Evolutionary conservation across 2,797 vertebrate species (phyloP).

Genomic region (Argyrosomus regius): DNA sequence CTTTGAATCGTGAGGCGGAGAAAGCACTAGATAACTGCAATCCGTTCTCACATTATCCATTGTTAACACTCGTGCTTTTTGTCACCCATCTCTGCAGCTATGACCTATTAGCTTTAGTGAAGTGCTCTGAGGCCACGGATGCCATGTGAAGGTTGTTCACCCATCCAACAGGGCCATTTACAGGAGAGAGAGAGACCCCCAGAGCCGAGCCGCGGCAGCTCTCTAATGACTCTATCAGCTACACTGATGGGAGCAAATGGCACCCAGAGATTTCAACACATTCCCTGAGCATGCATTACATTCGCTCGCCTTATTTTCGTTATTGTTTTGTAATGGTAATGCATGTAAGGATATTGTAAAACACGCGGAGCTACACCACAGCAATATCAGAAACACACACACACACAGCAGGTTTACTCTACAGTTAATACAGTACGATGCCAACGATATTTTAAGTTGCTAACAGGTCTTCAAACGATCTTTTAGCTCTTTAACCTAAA

Average conservation of each 20-base stretch:
- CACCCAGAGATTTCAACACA: constrained; percentile 89
- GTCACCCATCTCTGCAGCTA: constrained; percentile 70
- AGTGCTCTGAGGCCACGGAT: constrained; percentile 71
- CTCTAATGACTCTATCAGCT: constrained; percentile 90
- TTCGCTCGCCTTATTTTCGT: constrained; percentile 80
- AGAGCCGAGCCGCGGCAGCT: constrained; percentile 83
- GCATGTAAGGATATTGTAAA: constrained; percentile 53
- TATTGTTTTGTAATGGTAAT: constrained; percentile 67
- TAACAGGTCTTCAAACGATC: constrained; percentile 50
- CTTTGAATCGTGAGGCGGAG: constrained; percentile 43
- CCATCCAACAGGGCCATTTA: constrained; percentile 86
- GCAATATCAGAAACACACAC: constrained; percentile 9
- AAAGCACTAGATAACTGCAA: constrained; percentile 62
- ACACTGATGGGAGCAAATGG: constrained; percentile 92
- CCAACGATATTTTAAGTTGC: constrained; percentile 22
- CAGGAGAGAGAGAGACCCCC: constrained; percentile 79
- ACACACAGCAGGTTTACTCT: not conserved
- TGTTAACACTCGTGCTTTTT: constrained; percentile 72
- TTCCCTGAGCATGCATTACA: constrained; percentile 87
- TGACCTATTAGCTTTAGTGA: constrained; percentile 79
- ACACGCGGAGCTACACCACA: constrained; percentile 36
- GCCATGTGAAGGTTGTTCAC: constrained; percentile 78
- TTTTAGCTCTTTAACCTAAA: constrained; percentile 61
- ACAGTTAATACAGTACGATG: constrained; percentile 9
- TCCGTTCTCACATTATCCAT: constrained; percentile 71